Evolutionary conservation across 2,113 vertebrate species (phyloP).

Genomic region (Thalassoma bifasciatum): DNA sequence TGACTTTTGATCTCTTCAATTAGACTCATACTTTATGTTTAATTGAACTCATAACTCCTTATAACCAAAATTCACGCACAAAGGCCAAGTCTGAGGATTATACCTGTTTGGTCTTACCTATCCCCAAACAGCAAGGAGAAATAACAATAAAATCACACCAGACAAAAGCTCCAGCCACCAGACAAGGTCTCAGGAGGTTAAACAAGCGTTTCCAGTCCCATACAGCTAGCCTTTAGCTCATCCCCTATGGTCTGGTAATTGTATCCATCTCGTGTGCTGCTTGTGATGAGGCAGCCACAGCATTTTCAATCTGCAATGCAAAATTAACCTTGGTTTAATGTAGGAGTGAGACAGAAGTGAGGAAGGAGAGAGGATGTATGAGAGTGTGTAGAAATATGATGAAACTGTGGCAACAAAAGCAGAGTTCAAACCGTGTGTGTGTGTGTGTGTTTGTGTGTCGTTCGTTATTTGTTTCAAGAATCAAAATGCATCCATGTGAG

Average conservation of each 20-base stretch:
- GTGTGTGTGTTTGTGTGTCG: constrained; percentile 66
- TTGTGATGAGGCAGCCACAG: constrained; percentile 40
- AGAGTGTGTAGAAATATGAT: constrained; percentile 21
- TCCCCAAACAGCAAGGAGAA: too few species aligned
- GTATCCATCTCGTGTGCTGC: constrained; percentile 35
- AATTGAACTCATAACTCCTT: too few species aligned
- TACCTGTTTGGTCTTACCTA: too few species aligned
- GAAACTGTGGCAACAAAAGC: constrained; percentile 60
- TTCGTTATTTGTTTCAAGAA: constrained; percentile 78
- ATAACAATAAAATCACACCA: too few species aligned
- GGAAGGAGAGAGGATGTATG: constrained; percentile 13
- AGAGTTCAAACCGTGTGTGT: constrained; percentile 76
- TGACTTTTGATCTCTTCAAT: too few species aligned
- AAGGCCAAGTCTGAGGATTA: too few species aligned
- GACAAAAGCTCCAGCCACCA: too few species aligned
- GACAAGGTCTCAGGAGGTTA: too few species aligned
- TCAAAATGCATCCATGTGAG: constrained; percentile 66
- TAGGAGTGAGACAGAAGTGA: constrained; percentile 18
- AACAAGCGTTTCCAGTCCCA: constrained; percentile 59
- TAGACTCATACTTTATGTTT: too few species aligned
- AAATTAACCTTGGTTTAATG: constrained; percentile 77
- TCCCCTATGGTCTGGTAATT: constrained; percentile 60
- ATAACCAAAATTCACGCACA: too few species aligned
- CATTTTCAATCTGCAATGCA: constrained; percentile 79
- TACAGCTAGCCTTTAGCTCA: constrained; percentile 43